Percentiles rank a stretch among this genome's conserved stretches.
Evolutionary conservation across 2,888 invertebrate genomes (phyloP).

Genomic region (Thecophora atra): DNA sequence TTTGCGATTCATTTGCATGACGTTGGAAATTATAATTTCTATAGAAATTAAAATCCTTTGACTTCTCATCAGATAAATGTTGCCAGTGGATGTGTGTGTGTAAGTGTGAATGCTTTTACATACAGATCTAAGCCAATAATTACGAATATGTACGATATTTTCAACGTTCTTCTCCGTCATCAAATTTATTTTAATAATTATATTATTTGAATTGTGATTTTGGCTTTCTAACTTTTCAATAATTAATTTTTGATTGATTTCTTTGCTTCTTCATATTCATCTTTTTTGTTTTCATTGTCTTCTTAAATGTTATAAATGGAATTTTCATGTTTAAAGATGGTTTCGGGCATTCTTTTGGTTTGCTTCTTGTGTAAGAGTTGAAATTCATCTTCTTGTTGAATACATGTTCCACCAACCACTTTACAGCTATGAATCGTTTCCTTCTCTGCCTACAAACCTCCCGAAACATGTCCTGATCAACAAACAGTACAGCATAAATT

Average conservation of each 20-base stretch:
- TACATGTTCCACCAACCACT: too few species aligned
- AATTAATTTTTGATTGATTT: constrained; percentile 39
- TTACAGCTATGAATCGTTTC: constrained; percentile 12
- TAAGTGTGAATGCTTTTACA: constrained; percentile 17
- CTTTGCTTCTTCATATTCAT: constrained; percentile 4
- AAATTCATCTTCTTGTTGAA: neutral
- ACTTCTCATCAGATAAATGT: neutral
- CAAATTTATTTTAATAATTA: constrained; percentile 28
- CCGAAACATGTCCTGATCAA: neutral
- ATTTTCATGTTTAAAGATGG: constrained; percentile 10
- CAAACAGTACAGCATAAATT: neutral
- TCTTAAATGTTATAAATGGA: constrained; percentile 33
- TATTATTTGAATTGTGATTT: constrained; percentile 23
- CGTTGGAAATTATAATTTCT: constrained; percentile 1
- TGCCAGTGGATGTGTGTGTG: constrained; percentile 17
- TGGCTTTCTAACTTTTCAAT: constrained; percentile 37
- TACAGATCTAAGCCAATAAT: constrained; percentile 27
- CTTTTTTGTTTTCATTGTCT: constrained; percentile 14
- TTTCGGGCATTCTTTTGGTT: neutral
- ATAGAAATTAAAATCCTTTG: neutral
- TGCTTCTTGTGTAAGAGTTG: neutral
- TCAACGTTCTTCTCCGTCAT: constrained; percentile 25
- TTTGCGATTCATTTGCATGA: neutral
- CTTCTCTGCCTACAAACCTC: neutral
- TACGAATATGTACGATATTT: constrained; percentile 18